Conservation (phyloP, 2,797 vertebrate species). For the Hyperoplus immaculatus region DNA sequence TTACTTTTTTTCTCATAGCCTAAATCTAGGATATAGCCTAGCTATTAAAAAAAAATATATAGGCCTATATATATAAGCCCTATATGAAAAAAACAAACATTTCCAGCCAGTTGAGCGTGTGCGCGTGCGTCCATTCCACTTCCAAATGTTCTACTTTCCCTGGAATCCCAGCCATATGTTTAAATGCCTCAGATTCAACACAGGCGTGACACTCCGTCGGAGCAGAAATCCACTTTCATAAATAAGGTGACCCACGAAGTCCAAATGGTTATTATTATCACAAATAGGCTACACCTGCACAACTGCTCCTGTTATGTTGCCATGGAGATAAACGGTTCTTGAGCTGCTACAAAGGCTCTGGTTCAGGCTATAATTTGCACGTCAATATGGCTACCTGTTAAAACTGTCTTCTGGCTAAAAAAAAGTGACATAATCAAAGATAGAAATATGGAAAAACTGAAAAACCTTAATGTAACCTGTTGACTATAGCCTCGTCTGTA, state of each 20-base stretch:
- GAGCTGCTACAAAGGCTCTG: not conserved
- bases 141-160: not conserved
- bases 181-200: not conserved
- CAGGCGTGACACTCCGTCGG: fast-evolving
- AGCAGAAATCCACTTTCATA: not conserved
- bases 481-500: conserved; percentile 11
- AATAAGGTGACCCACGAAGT: not conserved
- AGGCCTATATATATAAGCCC: no score
- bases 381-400: not conserved
- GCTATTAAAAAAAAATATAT: no score
- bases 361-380: not conserved
- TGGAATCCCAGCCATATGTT: not conserved
- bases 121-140: conserved; percentile 17
- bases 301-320: conserved; percentile 4
- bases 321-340: conserved; percentile 6
- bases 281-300: not conserved
- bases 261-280: no score
- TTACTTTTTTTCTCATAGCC: no score
- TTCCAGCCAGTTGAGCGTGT: no score
- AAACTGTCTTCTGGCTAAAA: fast-evolving
- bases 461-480: conserved; percentile 43
- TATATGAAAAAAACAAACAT: no score
- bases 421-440: not conserved
- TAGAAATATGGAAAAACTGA: not conserved
- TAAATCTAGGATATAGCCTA: no score